A percentile compares a stretch with the other conserved stretches of the same genome.
phyloP scores from a whole-genome alignment of 2,797 vertebrate genomes.

The Microcaecilia unicolor region DNA sequence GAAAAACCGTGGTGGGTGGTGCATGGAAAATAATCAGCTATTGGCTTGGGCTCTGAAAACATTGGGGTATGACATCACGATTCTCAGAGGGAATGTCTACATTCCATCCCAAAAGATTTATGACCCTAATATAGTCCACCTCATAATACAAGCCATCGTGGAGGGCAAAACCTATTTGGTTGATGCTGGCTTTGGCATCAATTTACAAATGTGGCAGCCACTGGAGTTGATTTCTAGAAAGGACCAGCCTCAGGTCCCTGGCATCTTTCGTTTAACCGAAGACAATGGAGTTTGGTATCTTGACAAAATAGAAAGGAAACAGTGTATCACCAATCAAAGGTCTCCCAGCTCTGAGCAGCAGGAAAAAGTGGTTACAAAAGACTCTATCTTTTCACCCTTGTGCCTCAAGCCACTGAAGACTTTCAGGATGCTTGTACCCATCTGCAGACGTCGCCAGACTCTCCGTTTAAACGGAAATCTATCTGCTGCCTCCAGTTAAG shows the following conservation, averaged over 20 bases:
- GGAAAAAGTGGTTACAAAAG: conserved; percentile 33
- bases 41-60: conserved; percentile 70
- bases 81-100: conserved; percentile 50
- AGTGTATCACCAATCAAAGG: conserved; percentile 48
- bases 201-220: conserved; percentile 65
- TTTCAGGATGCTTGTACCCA: conserved; percentile 40
- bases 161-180: conserved; percentile 53
- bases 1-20: conserved; percentile 69
- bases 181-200: conserved; percentile 65
- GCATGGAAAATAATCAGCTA: conserved; percentile 68
- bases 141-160: conserved; percentile 57
- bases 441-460: conserved; percentile 60
- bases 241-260: conserved; percentile 62
- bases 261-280: conserved; percentile 59
- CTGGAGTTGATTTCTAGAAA: conserved; percentile 67
- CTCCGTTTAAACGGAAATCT: conserved; percentile 69
- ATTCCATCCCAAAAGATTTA: background rate
- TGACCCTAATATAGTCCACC: conserved; percentile 30
- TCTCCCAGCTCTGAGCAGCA: conserved; percentile 51
- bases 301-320: conserved; percentile 65
- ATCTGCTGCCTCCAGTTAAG: conserved; percentile 71
- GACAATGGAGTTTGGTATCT: conserved; percentile 59
- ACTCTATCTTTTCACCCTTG: conserved; percentile 63
- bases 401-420: conserved; percentile 44
- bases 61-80: conserved; percentile 54